A percentile compares a stretch with the other conserved stretches of the same genome.
These are phyloP conservation scores for Leucosticte australis DNA, from an alignment of 2,113 vertebrate species.

Conservation along the genomic window DNA sequence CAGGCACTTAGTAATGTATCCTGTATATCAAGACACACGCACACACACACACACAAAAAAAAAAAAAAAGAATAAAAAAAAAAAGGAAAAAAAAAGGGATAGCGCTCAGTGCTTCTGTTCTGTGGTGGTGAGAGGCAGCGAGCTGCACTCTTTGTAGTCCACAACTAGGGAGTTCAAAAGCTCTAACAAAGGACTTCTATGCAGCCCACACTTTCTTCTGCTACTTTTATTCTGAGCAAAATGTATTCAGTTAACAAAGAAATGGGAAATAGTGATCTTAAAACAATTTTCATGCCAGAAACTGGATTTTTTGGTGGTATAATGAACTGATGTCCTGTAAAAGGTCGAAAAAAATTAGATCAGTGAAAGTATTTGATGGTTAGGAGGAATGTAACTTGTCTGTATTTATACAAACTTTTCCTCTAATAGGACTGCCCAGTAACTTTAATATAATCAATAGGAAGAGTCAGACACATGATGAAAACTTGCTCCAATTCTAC, in stretches of 20 bases:
- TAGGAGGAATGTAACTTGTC: constrained; percentile 62
- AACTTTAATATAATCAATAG: constrained; percentile 60
- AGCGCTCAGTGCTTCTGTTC: constrained; percentile 68
- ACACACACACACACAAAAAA: constrained; percentile 30
- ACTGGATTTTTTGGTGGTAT: constrained; percentile 74
- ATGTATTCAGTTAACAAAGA: constrained; percentile 79
- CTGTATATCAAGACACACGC: constrained; percentile 53
- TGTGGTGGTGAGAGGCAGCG: constrained; percentile 72
- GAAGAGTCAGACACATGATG: constrained; percentile 1
- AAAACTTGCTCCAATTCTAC: constrained; percentile 25
- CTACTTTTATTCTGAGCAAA: constrained; percentile 80
- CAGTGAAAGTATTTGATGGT: constrained; percentile 63
- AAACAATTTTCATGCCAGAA: constrained; percentile 79
- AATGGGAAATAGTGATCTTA: constrained; percentile 76
- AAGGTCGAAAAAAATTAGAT: constrained; percentile 75
- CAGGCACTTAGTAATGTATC: constrained; percentile 73
- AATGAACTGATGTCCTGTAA: constrained; percentile 75
- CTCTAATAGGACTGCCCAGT: constrained; percentile 32
- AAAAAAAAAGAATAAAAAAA: background rate
- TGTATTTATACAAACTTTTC: constrained; percentile 60
- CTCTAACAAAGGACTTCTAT: constrained; percentile 79
- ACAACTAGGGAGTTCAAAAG: constrained; percentile 81
- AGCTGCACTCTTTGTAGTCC: constrained; percentile 77
- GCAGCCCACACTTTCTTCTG: constrained; percentile 74
- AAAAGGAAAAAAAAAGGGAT: constrained; percentile 6